Evolutionary conservation across 2,888 invertebrate genomes (phyloP).

Genomic region (Amiota minor): DNA sequence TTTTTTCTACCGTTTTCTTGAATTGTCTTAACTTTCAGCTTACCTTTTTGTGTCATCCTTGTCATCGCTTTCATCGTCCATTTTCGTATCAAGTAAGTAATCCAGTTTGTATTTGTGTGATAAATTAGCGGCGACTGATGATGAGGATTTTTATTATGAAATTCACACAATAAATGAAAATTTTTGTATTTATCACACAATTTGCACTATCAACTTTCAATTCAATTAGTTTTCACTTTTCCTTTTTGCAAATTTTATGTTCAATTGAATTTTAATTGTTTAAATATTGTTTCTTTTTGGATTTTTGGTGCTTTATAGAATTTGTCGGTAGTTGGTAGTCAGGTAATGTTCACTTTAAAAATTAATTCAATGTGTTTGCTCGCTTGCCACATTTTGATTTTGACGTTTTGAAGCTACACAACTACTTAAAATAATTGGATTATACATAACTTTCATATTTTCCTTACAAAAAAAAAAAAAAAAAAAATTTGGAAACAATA

Average conservation of each 20-base stretch:
- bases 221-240: conserved; percentile 13
- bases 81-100: conserved; percentile 68
- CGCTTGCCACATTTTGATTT: conserved; percentile 52
- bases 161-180: not conserved
- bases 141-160: not conserved
- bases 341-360: conserved; percentile 62
- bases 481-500: no score
- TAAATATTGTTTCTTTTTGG: conserved; percentile 34
- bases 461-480: no score
- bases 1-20: not conserved
- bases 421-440: conserved; percentile 3
- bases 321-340: conserved; percentile 29
- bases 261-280: conserved; percentile 17
- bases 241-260: conserved; percentile 17
- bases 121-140: not conserved
- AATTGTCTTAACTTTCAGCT: conserved; percentile 49
- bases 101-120: conserved; percentile 47
- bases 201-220: not conserved
- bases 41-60: conserved; percentile 90
- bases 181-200: not conserved
- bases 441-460: not conserved
- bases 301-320: conserved; percentile 29
- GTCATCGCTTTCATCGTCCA: conserved; percentile 89
- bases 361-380: conserved; percentile 52
- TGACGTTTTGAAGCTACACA: conserved; percentile 3